These are phyloP conservation scores for Drosophila bifasciata DNA, from an alignment of 1,140 invertebrate genomes.

Conservation along the genomic window DNA sequence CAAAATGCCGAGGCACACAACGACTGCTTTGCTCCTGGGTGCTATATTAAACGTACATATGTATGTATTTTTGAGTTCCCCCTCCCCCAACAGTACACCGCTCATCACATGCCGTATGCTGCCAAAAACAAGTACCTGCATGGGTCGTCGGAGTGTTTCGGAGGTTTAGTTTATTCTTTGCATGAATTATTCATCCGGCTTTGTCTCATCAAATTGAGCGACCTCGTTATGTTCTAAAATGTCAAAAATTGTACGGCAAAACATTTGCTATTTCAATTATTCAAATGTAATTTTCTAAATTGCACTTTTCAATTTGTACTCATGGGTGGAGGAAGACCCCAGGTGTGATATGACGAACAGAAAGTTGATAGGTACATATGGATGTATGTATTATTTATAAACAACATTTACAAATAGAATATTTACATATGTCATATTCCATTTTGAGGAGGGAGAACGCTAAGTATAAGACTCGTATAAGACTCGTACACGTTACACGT, in stretches of 20 bases:
- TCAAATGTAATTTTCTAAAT: conserved; percentile 76
- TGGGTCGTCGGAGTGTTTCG: conserved; percentile 51
- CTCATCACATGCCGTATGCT: not conserved
- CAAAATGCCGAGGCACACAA: conserved; percentile 57
- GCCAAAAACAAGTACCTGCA: conserved; percentile 68
- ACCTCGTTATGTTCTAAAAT: conserved; percentile 67
- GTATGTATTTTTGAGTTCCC: conserved; percentile 50
- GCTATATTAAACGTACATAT: conserved; percentile 80
- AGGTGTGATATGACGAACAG: not conserved
- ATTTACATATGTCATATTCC: conserved; percentile 4
- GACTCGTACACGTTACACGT: too few species aligned
- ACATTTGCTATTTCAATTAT: conserved; percentile 80
- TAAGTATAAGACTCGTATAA: too few species aligned
- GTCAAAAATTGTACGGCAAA: conserved; percentile 70
- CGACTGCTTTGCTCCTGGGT: conserved; percentile 51
- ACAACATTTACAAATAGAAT: not conserved
- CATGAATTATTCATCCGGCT: conserved; percentile 72
- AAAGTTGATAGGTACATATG: not conserved
- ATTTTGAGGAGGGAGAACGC: not conserved
- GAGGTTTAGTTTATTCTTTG: conserved; percentile 66
- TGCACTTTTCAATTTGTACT: conserved; percentile 50
- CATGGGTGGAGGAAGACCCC: not conserved
- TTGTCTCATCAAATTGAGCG: conserved; percentile 77
- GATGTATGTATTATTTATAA: conserved; percentile 18
- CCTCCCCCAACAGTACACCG: not conserved